Evolutionary conservation across 1,140 invertebrate species (phyloP).

Genomic region (Drosophila sucinea): DNA sequence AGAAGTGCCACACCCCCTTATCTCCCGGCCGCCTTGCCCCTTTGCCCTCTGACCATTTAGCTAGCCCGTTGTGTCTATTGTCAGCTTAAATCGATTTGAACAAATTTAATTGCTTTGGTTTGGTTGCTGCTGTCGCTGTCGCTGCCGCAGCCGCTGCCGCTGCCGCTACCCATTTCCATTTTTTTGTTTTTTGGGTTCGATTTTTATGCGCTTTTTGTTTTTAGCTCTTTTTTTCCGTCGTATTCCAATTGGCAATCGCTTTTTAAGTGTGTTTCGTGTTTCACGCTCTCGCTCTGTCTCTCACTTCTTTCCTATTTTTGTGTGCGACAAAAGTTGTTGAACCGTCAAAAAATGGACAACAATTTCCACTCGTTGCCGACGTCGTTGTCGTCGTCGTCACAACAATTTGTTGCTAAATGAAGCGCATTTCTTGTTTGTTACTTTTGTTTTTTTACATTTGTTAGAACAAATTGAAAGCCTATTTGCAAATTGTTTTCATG

Average conservation of each 20-base stretch:
- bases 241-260: constrained; percentile 69
- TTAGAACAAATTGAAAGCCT: constrained; percentile 53
- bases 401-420: constrained; percentile 78
- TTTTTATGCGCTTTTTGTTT: constrained; percentile 18
- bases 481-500: constrained; percentile 60
- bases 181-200: not conserved
- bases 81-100: constrained; percentile 77
- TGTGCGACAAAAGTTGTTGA: constrained; percentile 71
- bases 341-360: constrained; percentile 61
- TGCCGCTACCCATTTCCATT: constrained; percentile 12
- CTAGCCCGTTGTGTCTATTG: constrained; percentile 48
- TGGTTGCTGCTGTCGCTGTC: constrained; percentile 32
- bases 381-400: constrained; percentile 41
- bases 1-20: constrained; percentile 34
- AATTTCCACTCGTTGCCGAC: constrained; percentile 34
- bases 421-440: constrained; percentile 57
- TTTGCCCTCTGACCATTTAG: constrained; percentile 31
- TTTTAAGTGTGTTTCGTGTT: constrained; percentile 68
- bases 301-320: not conserved
- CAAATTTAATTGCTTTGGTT: constrained; percentile 78
- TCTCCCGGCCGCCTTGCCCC: not conserved
- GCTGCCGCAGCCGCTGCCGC: no score
- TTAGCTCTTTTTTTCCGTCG: constrained; percentile 34
- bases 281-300: constrained; percentile 1
- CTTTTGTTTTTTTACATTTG: constrained; percentile 31